Base-by-base conservation (phyloP, 2,888 invertebrate species). In the Polyommatus icarus region DNA sequence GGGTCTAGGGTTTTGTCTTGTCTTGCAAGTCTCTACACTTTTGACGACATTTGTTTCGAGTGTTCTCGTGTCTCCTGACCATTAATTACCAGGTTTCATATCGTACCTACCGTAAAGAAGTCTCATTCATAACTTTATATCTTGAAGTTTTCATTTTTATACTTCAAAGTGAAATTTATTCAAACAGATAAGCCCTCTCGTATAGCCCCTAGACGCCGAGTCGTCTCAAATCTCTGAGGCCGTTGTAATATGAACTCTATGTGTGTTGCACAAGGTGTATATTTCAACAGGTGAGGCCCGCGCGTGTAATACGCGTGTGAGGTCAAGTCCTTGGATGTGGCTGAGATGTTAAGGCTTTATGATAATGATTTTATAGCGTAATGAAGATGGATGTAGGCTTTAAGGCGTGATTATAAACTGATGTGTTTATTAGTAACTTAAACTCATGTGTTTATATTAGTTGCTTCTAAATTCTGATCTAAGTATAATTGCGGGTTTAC, bases 321-420 rank as follows among this genome's bases (percentile, higher is more conserved):
- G 67, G 67, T 67, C 67, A 67, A 67, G 67, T 67, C 29, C 61
- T 67, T 67, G 29, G 67, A 67, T 67, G 67, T 67, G 67, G 67
- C 67, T 67, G 67, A 67, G 67, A 67, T 32, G 15, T 67, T 67
- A 32, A 67, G 67, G 67, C 67, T 32, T 67, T 67, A 67, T 29
- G 15, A 67, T 67, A 29, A 29, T 29, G 67, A 67, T 32, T 67
- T 67, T 67, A 32, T 18, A 32, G 29, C 15, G 12, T 67, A 67
- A 32, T 15, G 5, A 32, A 54, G 54, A 54, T 54, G 54, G 54
- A 54, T 18, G 54, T 54, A 18, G 54, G 54, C 12, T 18, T 54
- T 54, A 54, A 18, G 18, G 54, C 18, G 15, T 18, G 54, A 54
- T 54, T 18, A 54, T 54, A 54, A 54, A 18, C 54, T 54, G 10